phyloP scores from a whole-genome alignment of 2,113 vertebrate genomes.

The Callithrix jacchus region DNA sequence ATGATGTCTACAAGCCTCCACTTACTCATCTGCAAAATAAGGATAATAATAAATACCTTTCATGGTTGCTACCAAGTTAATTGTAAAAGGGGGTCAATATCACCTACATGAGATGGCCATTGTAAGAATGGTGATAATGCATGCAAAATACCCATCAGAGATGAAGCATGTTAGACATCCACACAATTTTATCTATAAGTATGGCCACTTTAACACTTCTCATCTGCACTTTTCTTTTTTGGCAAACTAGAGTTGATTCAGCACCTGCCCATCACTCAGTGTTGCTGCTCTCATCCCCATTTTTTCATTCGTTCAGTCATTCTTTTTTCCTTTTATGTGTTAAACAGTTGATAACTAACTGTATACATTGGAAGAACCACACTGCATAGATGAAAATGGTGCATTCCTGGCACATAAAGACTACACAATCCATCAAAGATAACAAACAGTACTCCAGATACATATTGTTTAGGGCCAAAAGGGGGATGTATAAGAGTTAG shows the following conservation, averaged over 20 bases:
- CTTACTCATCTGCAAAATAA: background rate
- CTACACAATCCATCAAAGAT: background rate
- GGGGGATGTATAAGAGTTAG: background rate
- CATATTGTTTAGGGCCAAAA: background rate
- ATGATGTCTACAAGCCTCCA: background rate
- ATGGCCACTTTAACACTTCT: background rate
- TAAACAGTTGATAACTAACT: background rate
- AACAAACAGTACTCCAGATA: background rate
- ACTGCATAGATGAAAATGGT: background rate
- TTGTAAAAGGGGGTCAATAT: background rate
- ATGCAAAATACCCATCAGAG: background rate
- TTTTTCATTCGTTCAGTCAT: background rate
- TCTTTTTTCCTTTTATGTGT: background rate
- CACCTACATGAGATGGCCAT: background rate
- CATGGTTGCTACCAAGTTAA: background rate
- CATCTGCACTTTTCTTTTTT: background rate
- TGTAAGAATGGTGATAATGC: background rate
- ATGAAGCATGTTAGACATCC: background rate
- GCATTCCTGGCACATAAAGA: background rate
- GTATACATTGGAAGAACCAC: background rate
- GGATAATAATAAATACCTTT: background rate
- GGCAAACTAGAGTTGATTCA: background rate
- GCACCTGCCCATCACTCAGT: background rate
- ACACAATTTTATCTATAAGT: background rate
- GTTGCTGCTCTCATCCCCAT: background rate